Evolutionary conservation across 2,113 vertebrate genomes (phyloP), one percentile per base, ranked within the genome.

Genomic region (Recurvirostra avosetta): DNA sequence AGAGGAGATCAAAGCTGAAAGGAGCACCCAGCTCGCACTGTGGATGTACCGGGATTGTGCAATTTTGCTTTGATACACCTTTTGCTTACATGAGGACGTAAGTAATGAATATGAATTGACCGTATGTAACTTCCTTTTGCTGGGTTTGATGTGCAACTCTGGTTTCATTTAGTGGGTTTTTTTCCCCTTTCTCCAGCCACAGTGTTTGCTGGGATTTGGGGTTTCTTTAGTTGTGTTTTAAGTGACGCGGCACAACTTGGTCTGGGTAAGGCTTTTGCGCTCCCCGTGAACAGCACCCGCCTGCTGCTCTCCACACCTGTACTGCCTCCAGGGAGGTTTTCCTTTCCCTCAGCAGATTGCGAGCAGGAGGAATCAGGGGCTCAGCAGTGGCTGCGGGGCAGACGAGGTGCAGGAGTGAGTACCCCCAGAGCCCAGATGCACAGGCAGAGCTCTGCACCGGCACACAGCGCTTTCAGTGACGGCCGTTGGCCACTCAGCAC

Each of bases 381-480:
- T 62, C 65, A 2, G 4, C 8, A 4, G 55, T 6, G 0, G 36
- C 43, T 27, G 26, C 8, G 18, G 34, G 26, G 21, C 41, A 45
- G 16, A 45, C 17, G n/a, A 79, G 27, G 34, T 1, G 27, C 49
- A 40, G 56, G 19, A 55, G 18, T 2, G 4, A 61, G 25, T 21
- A 26, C 58, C 19, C 5, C 4, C 0, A 29, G 32, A 73, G 47
- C 58, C 20, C 10, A 1, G 20, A 47, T 2, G 4, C 2, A 1
- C 1, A 2, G 30, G 67, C 80, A 55, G 71, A 56, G 71, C 61
- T 21, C 71, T 19, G 40, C 49, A 20, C 32, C 6, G 1, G 41
- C 7, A 0, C 86, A 20, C 23, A 18, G 56, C 0, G 1, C 5
- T 55, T 71, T 7, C 1, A 4, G 65, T 25, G 34, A 36, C 6